phyloP scores from a whole-genome alignment of 2,113 vertebrate species.

The Pedionomus torquatus region DNA sequence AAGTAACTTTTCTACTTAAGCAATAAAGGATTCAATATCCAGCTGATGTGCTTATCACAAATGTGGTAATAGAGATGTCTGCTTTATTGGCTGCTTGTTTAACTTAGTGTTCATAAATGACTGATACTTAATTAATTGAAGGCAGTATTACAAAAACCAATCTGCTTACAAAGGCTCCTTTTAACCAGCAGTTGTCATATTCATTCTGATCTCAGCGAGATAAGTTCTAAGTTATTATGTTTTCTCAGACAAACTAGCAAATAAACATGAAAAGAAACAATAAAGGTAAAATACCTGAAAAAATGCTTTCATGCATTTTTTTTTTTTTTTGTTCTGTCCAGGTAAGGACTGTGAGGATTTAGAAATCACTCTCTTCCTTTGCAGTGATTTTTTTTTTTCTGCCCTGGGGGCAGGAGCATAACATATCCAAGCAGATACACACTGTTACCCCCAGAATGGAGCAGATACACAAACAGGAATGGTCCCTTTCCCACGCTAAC shows the following conservation, averaged over 20 bases:
- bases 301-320: not conserved
- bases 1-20: not conserved
- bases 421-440: not conserved
- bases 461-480: accelerated
- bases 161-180: constrained; percentile 3
- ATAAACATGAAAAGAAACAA: not conserved
- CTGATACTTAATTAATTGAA: constrained; percentile 48
- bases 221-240: not conserved
- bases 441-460: accelerated
- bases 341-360: not conserved
- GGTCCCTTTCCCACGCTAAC: not conserved
- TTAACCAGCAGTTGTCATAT: not conserved
- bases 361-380: not conserved
- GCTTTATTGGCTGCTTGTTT: constrained; percentile 20
- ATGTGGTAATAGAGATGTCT: not conserved
- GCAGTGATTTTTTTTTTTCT: not conserved
- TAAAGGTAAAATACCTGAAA: not conserved
- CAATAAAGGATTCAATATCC: not conserved
- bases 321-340: not conserved
- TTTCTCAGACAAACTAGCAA: not conserved
- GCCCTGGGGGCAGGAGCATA: not conserved
- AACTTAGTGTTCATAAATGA: not conserved
- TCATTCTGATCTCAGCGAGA: not conserved
- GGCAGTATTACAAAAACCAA: not conserved
- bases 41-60: not conserved